A percentile compares a stretch with the other conserved stretches of the same genome.
These are phyloP conservation scores for Lepidocolaptes lacrymiger DNA, from an alignment of 2,797 vertebrate species.

Conservation along the genomic window DNA sequence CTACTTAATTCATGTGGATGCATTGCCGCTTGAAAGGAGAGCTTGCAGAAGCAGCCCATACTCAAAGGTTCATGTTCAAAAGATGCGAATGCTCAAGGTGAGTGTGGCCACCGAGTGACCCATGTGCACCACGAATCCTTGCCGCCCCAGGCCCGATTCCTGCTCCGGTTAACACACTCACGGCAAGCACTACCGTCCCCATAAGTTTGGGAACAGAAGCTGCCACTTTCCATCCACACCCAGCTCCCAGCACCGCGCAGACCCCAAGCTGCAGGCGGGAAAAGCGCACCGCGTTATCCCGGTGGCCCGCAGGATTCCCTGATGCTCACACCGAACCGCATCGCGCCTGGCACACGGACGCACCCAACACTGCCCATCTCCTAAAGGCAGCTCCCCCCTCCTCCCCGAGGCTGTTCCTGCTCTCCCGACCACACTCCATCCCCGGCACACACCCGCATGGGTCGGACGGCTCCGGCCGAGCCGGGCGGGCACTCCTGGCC, in stretches of 20 bases:
- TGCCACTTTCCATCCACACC: background rate
- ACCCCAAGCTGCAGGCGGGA: too few species aligned
- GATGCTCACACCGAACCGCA: rapidly evolving
- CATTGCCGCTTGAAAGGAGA: background rate
- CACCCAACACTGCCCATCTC: rapidly evolving
- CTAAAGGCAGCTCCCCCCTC: rapidly evolving
- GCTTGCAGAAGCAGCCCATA: background rate
- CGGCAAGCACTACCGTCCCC: background rate
- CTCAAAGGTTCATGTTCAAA: background rate
- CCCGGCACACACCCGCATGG: too few species aligned
- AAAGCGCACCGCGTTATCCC: background rate
- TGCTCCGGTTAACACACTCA: background rate
- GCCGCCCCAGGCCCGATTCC: background rate
- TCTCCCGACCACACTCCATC: background rate
- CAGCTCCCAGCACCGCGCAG: background rate
- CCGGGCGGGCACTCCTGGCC: too few species aligned
- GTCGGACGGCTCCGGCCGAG: too few species aligned
- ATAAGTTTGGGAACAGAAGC: background rate
- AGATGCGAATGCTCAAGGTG: background rate
- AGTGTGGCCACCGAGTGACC: background rate
- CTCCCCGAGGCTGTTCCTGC: too few species aligned
- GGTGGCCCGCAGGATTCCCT: rapidly evolving
- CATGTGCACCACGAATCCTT: background rate
- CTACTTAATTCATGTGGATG: background rate
- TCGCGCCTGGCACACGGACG: rapidly evolving